Base-by-base conservation (phyloP, 2,888 invertebrate species). In the Drosophila mayaguana region DNA sequence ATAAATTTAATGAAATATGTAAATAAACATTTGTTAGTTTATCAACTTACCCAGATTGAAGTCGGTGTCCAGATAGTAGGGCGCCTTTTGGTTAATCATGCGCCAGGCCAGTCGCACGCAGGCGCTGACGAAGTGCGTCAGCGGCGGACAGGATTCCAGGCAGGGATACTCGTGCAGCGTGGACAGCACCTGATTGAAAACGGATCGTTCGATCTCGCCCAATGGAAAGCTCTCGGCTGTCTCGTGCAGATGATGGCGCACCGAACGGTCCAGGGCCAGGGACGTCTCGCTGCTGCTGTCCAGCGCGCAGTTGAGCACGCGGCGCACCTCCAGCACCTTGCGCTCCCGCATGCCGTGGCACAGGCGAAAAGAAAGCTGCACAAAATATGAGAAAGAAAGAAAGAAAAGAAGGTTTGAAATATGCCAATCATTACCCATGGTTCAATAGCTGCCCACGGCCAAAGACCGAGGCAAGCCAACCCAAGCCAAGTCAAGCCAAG, bases 81-180 rank as follows among this genome's bases (percentile, higher is more conserved):
- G 94, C 6, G 95, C 94, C 45, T 94, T 95, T 91, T 97, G 96
- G 88, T 97, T 96, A 61, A 96, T 95, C 89, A 98, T 94, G 72
- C 95, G 95, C 98, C 98, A 98, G 5, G 97, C 96, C n/a, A 97
- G 94, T 69, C 96, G 94, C 46, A 97, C 97, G 71, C 97, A 96
- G 45, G 96, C 96, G 36, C 95, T 94, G 60, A 97, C 96, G 92
- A 97, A 97, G 81, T 95, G 95, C 86, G 96, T 95, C 64, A 98
- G 94, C 34, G 96, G 96, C 1, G 94, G 94, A 91, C 97, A 98
- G 1, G 94, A 93, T 79, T 96, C 96, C 88, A 99, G 94, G 92
- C 97, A 97, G 38, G 98, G 97, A 93, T 98, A 99, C 94, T 98
- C 98, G 90, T 97, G 97, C 20, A 99, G 94, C 0, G 98, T 98